A percentile compares a stretch with the other conserved stretches of the same genome.
phyloP scores from a whole-genome alignment of 2,888 invertebrate species.

The Drosophila neoperkinsi region DNA sequence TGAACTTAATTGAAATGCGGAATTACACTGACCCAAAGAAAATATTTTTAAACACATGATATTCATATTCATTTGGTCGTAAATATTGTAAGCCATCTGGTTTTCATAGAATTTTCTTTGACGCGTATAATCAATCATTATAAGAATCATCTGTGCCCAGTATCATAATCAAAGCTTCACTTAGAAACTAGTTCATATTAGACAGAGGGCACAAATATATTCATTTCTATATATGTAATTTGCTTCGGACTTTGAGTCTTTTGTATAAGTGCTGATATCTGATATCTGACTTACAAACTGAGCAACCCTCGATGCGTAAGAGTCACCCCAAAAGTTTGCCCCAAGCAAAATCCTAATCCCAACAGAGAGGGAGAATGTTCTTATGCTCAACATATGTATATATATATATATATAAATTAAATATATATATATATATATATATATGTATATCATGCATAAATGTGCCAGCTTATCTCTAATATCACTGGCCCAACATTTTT shows the following conservation, averaged over 20 bases:
- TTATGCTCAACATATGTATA: not conserved
- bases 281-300: slow-evolving; percentile 3
- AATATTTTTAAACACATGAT: not conserved
- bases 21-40: not conserved
- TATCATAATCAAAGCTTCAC: not conserved
- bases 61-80: not conserved
- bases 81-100: not conserved
- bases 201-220: not conserved
- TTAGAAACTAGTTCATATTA: not conserved
- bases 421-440: not conserved
- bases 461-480: slow-evolving; percentile 56
- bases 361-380: slow-evolving; percentile 22
- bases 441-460: slow-evolving; percentile 26
- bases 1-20: not conserved
- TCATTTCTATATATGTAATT: not conserved
- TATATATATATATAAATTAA: not conserved
- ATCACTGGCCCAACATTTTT: slow-evolving; percentile 29
- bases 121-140: not conserved
- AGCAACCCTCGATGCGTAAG: slow-evolving; percentile 13
- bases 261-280: not conserved
- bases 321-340: slow-evolving; percentile 20
- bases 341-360: slow-evolving; percentile 33
- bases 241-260: not conserved
- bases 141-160: not conserved
- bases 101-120: not conserved